A percentile compares a stretch with the other conserved stretches of the same genome.
These are phyloP conservation scores for Urocynchramus pylzowi DNA, from an alignment of 2,113 vertebrate genomes.

Conservation along the genomic window DNA sequence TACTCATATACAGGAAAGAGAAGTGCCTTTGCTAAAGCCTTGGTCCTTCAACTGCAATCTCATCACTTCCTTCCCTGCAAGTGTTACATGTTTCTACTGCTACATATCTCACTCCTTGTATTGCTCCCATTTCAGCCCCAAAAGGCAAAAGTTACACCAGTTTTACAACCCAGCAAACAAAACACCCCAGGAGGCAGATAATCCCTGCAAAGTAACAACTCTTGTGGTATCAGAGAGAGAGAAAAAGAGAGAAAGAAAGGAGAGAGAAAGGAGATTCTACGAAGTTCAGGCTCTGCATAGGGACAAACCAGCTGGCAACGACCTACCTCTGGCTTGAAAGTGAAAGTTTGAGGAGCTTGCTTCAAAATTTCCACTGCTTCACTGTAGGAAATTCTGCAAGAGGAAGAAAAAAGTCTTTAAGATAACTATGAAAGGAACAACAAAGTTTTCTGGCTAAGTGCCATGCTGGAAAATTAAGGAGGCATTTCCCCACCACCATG, in stretches of 20 bases:
- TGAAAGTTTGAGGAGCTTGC: conserved; percentile 77
- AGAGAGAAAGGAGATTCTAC: background rate
- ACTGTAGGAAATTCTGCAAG: conserved; percentile 85
- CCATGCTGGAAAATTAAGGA: background rate
- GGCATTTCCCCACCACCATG: conserved; percentile 18
- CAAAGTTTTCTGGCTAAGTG: conserved; percentile 1
- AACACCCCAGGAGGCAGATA: background rate
- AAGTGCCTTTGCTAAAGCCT: background rate
- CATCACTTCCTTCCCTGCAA: background rate
- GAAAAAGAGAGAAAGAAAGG: background rate
- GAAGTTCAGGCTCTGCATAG: background rate
- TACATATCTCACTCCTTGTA: background rate
- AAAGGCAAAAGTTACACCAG: background rate
- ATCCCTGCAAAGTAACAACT: background rate
- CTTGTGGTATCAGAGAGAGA: background rate
- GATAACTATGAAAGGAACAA: conserved; percentile 16
- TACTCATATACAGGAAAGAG: background rate
- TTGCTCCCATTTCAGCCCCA: background rate
- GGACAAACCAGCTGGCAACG: background rate
- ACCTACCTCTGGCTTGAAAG: conserved; percentile 83
- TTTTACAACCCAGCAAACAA: background rate
- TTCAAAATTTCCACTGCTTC: conserved; percentile 90
- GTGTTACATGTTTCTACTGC: background rate
- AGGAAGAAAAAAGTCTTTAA: background rate
- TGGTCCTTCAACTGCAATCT: background rate